These are phyloP conservation scores for Siniperca undulata DNA, from an alignment of 2,797 vertebrate genomes.

Conservation along the genomic window DNA sequence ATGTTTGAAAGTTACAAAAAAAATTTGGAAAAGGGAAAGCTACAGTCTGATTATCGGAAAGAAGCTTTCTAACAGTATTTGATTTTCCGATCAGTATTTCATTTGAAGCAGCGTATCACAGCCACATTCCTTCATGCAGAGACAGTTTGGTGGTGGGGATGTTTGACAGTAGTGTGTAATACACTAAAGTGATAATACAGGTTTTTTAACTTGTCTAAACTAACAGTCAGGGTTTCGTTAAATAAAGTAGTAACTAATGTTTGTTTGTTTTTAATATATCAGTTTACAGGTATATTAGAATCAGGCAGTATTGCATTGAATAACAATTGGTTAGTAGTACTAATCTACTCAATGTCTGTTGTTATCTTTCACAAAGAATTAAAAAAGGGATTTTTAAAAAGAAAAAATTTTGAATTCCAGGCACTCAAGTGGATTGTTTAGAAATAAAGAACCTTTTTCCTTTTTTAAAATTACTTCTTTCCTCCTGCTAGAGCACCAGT, in stretches of 20 bases:
- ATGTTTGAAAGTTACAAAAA: slow-evolving; percentile 18
- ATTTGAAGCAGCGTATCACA: background rate
- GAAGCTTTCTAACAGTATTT: slow-evolving; percentile 11
- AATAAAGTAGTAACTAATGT: background rate
- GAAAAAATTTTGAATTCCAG: background rate
- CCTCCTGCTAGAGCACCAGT: too few relatives aligned
- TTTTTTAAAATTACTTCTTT: background rate
- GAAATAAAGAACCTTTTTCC: too few relatives aligned
- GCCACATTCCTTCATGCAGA: slow-evolving; percentile 15
- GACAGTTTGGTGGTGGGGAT: background rate
- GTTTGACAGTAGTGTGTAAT: background rate
- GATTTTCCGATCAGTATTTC: slow-evolving; percentile 9
- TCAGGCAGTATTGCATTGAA: background rate
- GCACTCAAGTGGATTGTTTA: background rate
- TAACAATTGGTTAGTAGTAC: background rate
- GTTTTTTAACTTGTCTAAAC: background rate
- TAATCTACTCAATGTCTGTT: background rate
- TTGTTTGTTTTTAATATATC: background rate
- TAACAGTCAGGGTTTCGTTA: background rate
- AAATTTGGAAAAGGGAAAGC: slow-evolving; percentile 3
- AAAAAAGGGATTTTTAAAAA: background rate
- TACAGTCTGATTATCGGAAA: slow-evolving; percentile 1
- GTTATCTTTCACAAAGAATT: background rate
- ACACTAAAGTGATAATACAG: background rate
- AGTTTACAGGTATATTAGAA: background rate